These are phyloP conservation scores for Syrphus vitripennis DNA, from an alignment of 2,888 invertebrate species.

Conservation along the genomic window DNA sequence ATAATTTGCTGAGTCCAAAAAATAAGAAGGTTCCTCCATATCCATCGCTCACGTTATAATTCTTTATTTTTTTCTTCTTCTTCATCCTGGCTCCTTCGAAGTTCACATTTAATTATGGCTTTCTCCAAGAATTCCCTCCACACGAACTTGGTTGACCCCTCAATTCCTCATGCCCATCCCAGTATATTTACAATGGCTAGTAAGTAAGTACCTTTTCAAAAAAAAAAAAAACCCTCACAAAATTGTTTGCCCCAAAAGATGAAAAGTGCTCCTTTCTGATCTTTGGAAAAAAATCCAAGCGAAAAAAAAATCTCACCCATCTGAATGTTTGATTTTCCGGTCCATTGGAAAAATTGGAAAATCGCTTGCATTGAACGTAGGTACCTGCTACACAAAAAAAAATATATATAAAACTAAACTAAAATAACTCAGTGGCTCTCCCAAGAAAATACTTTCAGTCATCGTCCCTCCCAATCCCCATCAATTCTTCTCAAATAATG, in stretches of 20 bases:
- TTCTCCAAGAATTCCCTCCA: not conserved
- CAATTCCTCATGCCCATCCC: not conserved
- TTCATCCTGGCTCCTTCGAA: conserved; percentile 1
- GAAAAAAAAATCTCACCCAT: conserved; percentile 24
- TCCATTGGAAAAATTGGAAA: conserved; percentile 65
- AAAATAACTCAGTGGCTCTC: conserved; percentile 23
- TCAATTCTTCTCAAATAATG: conserved; percentile 44
- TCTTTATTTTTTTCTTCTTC: not conserved
- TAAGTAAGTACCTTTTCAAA: conserved; percentile 1
- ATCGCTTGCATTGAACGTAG: conserved; percentile 14
- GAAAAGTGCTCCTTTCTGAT: conserved; percentile 42
- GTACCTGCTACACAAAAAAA: no score
- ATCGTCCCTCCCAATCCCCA: not conserved
- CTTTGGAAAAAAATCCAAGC: not conserved
- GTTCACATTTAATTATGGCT: conserved; percentile 58
- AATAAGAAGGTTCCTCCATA: conserved; percentile 5
- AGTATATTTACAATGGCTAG: not conserved
- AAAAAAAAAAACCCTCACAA: conserved; percentile 2
- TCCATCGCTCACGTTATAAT: not conserved
- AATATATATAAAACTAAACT: not conserved
- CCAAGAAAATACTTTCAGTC: conserved; percentile 41
- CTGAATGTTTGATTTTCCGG: conserved; percentile 66
- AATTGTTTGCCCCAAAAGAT: conserved; percentile 44
- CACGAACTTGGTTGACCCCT: not conserved
- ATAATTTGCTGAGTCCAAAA: conserved; percentile 26